Percentiles rank a stretch among this genome's conserved stretches.
phyloP scores from a whole-genome alignment of 2,888 invertebrate species.

The Amiota mariae region DNA sequence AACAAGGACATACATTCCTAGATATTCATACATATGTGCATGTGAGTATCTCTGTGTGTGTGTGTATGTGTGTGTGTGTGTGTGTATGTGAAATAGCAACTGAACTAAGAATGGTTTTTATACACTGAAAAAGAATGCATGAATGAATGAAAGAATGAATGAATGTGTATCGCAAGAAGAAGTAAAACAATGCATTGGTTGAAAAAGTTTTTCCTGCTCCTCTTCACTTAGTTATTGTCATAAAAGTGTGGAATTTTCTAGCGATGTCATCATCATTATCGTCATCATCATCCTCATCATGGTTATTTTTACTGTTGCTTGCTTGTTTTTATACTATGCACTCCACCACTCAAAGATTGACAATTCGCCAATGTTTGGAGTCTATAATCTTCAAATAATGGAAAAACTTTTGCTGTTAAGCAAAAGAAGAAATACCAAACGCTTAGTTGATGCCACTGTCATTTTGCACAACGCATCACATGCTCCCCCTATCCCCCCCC shows the following conservation, averaged over 20 bases:
- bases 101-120: background rate
- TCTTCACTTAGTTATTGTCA: conserved; percentile 58
- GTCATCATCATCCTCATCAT: conserved; percentile 28
- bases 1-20: conserved; percentile 3
- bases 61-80: background rate
- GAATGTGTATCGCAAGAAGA: conserved; percentile 21
- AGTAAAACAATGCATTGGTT: conserved; percentile 56
- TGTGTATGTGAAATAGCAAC: conserved; percentile 2
- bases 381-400: conserved; percentile 71
- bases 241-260: conserved; percentile 66
- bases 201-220: conserved; percentile 55
- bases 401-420: conserved; percentile 71
- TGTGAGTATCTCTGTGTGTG: background rate
- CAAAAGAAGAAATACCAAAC: conserved; percentile 66
- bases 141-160: background rate
- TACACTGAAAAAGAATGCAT: background rate
- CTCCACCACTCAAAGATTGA: background rate
- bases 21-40: conserved; percentile 29
- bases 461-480: background rate
- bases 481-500: no score
- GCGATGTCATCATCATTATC: conserved; percentile 58
- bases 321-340: background rate
- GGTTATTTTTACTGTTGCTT: background rate
- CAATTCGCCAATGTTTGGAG: conserved; percentile 61
- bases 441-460: conserved; percentile 54